phyloP scores from a whole-genome alignment of 2,888 invertebrate species.

The Acleris emargana region DNA sequence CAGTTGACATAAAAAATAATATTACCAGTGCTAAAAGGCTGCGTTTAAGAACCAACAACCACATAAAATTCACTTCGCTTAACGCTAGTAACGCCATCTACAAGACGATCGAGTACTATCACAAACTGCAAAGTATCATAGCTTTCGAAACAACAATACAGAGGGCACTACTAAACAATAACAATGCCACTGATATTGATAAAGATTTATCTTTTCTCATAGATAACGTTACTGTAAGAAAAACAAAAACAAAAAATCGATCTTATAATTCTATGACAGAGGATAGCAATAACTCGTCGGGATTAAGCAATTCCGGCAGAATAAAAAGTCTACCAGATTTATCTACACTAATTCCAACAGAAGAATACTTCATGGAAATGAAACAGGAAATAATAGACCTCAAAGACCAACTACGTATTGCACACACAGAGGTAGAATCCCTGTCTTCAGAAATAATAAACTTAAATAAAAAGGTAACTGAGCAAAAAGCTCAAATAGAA shows the following conservation, averaged over 20 bases:
- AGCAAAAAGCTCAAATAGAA: not conserved
- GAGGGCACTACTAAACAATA: no score
- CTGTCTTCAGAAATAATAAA: not conserved
- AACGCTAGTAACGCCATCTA: no score
- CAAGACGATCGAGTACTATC: no score
- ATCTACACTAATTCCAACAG: conserved; percentile 3
- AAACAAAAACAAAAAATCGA: not conserved
- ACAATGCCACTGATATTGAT: no score
- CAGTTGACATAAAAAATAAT: no score
- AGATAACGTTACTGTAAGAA: not conserved
- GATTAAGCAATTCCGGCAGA: not conserved
- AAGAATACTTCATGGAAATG: conserved; percentile 6
- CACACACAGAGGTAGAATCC: not conserved
- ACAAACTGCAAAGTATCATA: no score
- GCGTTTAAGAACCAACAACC: no score
- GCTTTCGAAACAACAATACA: no score
- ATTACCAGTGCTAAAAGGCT: no score
- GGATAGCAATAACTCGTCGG: not conserved
- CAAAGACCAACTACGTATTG: not conserved
- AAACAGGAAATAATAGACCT: conserved; percentile 3
- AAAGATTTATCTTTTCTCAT: not conserved
- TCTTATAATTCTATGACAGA: conserved; percentile 1
- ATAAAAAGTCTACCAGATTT: not conserved
- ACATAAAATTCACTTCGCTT: no score
- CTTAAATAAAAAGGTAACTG: not conserved